These are phyloP conservation scores for Pituophis catenifer DNA, from an alignment of 2,113 vertebrate species.

Conservation along the genomic window DNA sequence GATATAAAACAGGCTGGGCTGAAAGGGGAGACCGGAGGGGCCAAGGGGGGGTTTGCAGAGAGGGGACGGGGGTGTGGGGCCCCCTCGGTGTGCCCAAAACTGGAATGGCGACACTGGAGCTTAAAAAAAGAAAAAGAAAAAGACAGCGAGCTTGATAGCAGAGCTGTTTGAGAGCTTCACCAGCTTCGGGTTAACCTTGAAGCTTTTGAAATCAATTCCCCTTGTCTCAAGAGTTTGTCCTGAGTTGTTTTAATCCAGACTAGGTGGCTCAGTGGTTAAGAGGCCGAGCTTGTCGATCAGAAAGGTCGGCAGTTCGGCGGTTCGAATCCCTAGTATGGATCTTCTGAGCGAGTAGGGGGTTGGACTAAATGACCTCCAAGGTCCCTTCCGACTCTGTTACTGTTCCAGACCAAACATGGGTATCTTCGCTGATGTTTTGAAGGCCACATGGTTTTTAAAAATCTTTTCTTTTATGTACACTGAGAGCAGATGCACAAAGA, in stretches of 20 bases:
- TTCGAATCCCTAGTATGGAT: too few relatives aligned
- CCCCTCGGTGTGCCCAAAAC: conserved; percentile 16
- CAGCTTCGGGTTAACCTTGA: neutral
- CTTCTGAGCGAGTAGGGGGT: too few relatives aligned
- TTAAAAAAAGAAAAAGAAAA: neutral
- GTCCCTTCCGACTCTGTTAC: too few relatives aligned
- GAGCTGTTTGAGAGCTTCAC: neutral
- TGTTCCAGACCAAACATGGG: neutral
- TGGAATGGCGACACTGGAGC: neutral
- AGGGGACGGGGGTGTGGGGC: neutral
- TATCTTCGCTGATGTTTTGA: neutral
- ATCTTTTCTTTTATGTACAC: too few relatives aligned
- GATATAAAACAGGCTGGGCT: conserved; percentile 67
- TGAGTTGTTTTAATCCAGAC: neutral
- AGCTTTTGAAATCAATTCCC: neutral
- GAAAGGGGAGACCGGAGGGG: conserved; percentile 54
- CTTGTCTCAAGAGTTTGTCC: too few relatives aligned
- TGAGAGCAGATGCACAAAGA: too few relatives aligned
- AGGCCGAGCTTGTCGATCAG: too few relatives aligned
- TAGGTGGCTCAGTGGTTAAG: too few relatives aligned
- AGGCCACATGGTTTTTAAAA: neutral
- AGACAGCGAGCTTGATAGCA: too few relatives aligned
- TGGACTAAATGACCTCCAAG: too few relatives aligned
- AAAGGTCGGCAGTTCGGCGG: too few relatives aligned
- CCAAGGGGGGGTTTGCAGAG: neutral